Conservation (phyloP, 2,888 invertebrate genomes). For the Drosophila fungiperda region DNA sequence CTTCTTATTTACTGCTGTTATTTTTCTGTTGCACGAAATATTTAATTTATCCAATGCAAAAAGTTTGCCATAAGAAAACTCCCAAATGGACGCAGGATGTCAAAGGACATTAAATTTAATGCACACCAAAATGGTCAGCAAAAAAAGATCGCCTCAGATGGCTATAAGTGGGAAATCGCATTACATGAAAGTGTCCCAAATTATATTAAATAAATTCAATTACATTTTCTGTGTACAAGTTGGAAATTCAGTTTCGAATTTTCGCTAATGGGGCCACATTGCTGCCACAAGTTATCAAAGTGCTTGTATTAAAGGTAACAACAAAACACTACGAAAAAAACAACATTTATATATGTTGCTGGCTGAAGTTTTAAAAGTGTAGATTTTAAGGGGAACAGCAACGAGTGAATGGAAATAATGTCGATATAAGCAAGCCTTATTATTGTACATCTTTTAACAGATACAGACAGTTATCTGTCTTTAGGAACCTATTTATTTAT, state of each 20-base stretch:
- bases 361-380: not conserved
- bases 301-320: not conserved
- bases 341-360: constrained; percentile 1
- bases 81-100: constrained; percentile 40
- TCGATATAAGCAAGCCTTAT: not conserved
- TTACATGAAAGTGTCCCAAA: constrained; percentile 66
- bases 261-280: constrained; percentile 7
- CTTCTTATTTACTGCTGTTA: constrained; percentile 6
- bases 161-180: constrained; percentile 60
- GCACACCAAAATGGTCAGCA: constrained; percentile 9
- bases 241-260: constrained; percentile 54
- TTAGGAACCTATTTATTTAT: not conserved
- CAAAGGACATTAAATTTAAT: constrained; percentile 36
- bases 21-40: constrained; percentile 52
- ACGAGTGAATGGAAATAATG: not conserved
- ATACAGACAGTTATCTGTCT: not conserved
- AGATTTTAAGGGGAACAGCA: not conserved
- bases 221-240: constrained; percentile 38
- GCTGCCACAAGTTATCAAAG: constrained; percentile 1
- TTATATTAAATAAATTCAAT: constrained; percentile 71
- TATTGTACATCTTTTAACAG: not conserved
- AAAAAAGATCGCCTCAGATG: constrained; percentile 1
- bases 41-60: constrained; percentile 62
- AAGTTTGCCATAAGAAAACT: constrained; percentile 48
- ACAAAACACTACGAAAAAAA: not conserved